phyloP scores from a whole-genome alignment of 1,140 invertebrate genomes.

The Dendrolimus kikuchii region DNA sequence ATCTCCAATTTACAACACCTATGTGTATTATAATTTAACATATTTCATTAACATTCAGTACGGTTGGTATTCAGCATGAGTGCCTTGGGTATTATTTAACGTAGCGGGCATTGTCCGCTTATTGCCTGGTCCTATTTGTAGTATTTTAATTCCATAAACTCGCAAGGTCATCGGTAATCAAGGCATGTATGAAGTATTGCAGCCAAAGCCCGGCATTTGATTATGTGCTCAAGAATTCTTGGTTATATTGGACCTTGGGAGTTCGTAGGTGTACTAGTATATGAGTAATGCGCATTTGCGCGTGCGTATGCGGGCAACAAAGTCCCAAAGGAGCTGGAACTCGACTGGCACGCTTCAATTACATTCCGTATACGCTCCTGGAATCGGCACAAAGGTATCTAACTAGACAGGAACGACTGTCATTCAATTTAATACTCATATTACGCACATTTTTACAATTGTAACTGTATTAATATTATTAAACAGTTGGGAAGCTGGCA shows the following conservation, averaged over 20 bases:
- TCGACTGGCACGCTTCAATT: constrained; percentile 39
- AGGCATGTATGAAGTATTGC: background rate
- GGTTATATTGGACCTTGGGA: background rate
- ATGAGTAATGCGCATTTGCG: constrained; percentile 7
- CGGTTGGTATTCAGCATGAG: constrained; percentile 3
- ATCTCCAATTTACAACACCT: constrained; percentile 3
- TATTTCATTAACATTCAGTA: background rate
- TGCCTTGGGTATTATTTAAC: constrained; percentile 13
- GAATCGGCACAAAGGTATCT: constrained; percentile 35
- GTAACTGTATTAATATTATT: background rate
- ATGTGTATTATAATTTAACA: too few species aligned
- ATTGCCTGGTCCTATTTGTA: too few species aligned
- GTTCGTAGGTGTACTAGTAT: background rate
- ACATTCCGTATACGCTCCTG: constrained; percentile 37
- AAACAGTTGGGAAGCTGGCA: too few species aligned
- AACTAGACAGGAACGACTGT: constrained; percentile 21
- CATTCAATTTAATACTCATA: constrained; percentile 29
- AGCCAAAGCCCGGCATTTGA: too few species aligned
- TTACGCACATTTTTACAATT: constrained; percentile 2
- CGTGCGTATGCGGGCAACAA: constrained; percentile 24
- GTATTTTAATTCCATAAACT: too few species aligned
- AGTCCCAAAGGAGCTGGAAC: constrained; percentile 30
- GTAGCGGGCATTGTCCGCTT: background rate
- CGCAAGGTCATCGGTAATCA: constrained; percentile 8
- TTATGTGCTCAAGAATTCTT: too few species aligned